phyloP scores from a whole-genome alignment of 2,797 vertebrate species.

The Rhinichthys osculus region DNA sequence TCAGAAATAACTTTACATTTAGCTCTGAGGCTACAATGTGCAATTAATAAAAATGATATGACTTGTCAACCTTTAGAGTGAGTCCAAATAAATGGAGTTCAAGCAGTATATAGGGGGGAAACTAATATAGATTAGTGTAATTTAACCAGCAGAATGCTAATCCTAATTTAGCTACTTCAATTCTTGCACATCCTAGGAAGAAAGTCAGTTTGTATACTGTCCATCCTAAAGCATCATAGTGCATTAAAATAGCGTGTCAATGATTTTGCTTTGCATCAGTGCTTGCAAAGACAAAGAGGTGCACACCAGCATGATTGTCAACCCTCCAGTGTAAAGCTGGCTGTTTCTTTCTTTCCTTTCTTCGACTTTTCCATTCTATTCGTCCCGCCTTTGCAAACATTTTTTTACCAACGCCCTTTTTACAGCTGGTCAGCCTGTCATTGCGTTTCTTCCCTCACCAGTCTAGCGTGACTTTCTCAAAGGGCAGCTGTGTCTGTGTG shows the following conservation, averaged over 20 bases:
- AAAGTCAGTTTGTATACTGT: background rate
- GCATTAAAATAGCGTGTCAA: background rate
- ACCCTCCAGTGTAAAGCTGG: background rate
- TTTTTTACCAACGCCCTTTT: slow-evolving; percentile 46
- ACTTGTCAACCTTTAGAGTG: background rate
- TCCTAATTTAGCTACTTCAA: background rate
- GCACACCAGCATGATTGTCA: background rate
- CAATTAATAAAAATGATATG: background rate
- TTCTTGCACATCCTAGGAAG: background rate
- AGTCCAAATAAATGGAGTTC: background rate
- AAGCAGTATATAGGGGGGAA: background rate
- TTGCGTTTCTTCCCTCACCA: slow-evolving; percentile 44
- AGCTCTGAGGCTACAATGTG: background rate
- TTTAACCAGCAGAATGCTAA: background rate
- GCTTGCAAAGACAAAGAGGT: background rate
- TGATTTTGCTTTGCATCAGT: background rate
- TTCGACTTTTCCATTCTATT: slow-evolving; percentile 1
- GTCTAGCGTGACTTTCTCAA: slow-evolving; percentile 52
- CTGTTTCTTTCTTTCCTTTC: slow-evolving; percentile 10
- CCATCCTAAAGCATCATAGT: background rate
- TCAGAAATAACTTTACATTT: background rate
- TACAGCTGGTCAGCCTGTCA: slow-evolving; percentile 64
- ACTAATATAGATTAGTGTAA: background rate
- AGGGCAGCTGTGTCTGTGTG: slow-evolving; percentile 64
- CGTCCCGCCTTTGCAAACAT: slow-evolving; percentile 26